phyloP scores from a whole-genome alignment of 2,888 invertebrate species.

The Syrista parreyssii region DNA sequence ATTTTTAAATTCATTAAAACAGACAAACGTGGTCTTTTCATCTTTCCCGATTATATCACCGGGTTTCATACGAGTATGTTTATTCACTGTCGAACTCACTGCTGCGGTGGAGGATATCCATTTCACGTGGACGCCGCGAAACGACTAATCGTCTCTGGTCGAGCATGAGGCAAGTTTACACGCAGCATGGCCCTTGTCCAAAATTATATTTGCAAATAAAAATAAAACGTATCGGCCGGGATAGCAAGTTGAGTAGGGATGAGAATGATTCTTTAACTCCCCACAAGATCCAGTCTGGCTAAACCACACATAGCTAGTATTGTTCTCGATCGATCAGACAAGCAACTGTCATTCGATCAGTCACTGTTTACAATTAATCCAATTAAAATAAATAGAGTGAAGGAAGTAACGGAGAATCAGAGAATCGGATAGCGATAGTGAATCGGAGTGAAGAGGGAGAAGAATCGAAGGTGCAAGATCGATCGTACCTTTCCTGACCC shows the following conservation, averaged over 20 bases:
- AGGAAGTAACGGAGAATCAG: neutral
- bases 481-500: neutral
- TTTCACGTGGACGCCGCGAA: neutral
- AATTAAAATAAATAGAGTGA: neutral
- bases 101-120: neutral
- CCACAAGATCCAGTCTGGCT: neutral
- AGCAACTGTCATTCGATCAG: neutral
- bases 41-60: neutral
- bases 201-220: neutral
- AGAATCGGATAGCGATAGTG: neutral
- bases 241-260: neutral
- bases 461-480: neutral
- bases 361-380: neutral
- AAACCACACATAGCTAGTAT: neutral
- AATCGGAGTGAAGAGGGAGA: neutral
- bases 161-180: neutral
- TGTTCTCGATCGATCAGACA: neutral
- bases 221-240: neutral
- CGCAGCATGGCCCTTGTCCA: neutral
- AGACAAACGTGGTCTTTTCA: neutral
- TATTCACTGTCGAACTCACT: neutral
- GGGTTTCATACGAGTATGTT: neutral
- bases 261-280: neutral
- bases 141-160: neutral
- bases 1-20: neutral